Conservation (phyloP, 2,888 invertebrate species). For the Synanthedon andrenaeformis region DNA sequence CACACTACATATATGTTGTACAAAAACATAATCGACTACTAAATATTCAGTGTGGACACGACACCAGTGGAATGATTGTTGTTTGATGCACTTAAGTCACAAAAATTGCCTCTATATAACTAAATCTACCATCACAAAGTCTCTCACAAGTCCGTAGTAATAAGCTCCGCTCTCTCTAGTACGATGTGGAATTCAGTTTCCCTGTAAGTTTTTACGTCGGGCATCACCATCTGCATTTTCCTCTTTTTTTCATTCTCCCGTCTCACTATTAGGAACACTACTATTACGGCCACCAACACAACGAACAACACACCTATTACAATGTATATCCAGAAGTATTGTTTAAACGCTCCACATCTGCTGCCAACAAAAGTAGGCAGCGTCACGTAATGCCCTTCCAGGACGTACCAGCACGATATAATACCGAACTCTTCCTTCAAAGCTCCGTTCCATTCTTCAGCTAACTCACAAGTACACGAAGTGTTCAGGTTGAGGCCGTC, state of each 20-base stretch:
- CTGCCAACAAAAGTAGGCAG: slow-evolving; percentile 49
- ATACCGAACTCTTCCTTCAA: slow-evolving; percentile 44
- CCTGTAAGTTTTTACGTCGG: slow-evolving; percentile 84
- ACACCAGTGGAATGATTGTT: slow-evolving; percentile 16
- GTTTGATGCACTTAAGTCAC: no score
- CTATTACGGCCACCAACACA: slow-evolving; percentile 53
- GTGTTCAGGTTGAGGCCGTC: slow-evolving; percentile 71
- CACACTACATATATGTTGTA: slow-evolving; percentile 26
- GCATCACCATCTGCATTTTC: slow-evolving; percentile 78
- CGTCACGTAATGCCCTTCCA: slow-evolving; percentile 46
- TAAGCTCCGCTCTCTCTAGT: slow-evolving; percentile 84
- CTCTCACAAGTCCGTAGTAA: slow-evolving; percentile 80
- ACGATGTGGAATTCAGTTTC: slow-evolving; percentile 90
- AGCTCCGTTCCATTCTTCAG: slow-evolving; percentile 43
- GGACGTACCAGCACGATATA: slow-evolving; percentile 49
- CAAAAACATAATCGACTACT: slow-evolving; percentile 23
- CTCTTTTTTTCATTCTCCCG: slow-evolving; percentile 68
- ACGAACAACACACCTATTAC: slow-evolving; percentile 58
- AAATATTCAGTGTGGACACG: slow-evolving; percentile 9
- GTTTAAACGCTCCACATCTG: slow-evolving; percentile 53
- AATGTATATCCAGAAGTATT: slow-evolving; percentile 59
- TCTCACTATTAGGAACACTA: slow-evolving; percentile 54
- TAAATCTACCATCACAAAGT: background rate
- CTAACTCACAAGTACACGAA: slow-evolving; percentile 69
- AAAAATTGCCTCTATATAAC: no score